Conservation (phyloP, 2,113 vertebrate species). For the Pseudorasbora parva region DNA sequence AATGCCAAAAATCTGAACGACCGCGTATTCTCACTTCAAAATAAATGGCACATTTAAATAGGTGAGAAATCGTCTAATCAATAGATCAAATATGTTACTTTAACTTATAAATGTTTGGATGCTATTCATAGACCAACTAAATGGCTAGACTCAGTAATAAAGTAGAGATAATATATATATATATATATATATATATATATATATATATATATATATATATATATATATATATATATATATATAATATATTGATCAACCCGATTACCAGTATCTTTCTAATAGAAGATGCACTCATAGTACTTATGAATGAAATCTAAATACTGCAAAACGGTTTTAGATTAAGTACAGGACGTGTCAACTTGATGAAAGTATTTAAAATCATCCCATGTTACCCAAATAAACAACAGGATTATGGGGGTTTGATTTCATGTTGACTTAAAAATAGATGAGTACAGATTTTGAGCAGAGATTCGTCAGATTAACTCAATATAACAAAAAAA, state of each 20-base stretch:
- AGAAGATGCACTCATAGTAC: neutral
- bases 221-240: too few relatives aligned
- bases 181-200: too few relatives aligned
- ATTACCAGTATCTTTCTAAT: neutral
- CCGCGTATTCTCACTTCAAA: neutral
- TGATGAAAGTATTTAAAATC: too few relatives aligned
- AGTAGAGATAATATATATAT: neutral
- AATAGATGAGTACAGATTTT: neutral
- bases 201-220: too few relatives aligned
- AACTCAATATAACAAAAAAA: neutral
- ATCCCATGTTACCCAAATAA: neutral
- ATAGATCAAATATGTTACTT: too few relatives aligned
- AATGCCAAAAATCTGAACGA: neutral
- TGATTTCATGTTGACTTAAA: neutral
- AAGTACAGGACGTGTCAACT: neutral
- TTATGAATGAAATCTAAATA: neutral
- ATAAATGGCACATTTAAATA: neutral
- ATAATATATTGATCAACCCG: neutral
- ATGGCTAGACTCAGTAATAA: neutral
- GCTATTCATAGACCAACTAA: neutral
- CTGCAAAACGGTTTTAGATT: too few relatives aligned
- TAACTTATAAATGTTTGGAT: too few relatives aligned
- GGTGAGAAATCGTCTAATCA: too few relatives aligned
- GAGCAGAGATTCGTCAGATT: neutral
- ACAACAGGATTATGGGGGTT: neutral